A percentile compares a stretch with the other conserved stretches of the same genome.
phyloP scores from a whole-genome alignment of 2,888 invertebrate genomes.

The Protodeltote pygarga region DNA sequence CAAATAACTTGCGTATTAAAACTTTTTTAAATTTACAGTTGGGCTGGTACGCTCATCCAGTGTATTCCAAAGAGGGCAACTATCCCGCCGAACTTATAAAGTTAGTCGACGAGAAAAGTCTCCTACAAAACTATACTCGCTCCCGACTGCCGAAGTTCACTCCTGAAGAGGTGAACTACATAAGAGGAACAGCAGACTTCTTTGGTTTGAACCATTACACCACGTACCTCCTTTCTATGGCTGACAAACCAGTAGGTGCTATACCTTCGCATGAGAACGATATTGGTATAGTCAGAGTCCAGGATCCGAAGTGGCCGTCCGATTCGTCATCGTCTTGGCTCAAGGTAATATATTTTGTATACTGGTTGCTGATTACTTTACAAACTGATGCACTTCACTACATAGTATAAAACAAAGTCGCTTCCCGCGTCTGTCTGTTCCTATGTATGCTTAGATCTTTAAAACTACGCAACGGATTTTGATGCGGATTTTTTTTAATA shows the following conservation, averaged over 20 bases:
- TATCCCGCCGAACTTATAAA: conserved; percentile 86
- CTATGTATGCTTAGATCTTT: too few relatives aligned
- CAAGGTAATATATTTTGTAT: too few relatives aligned
- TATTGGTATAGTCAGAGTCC: conserved; percentile 85
- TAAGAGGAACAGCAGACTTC: conserved; percentile 81
- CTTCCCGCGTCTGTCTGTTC: too few relatives aligned
- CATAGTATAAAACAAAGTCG: too few relatives aligned
- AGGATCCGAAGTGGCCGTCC: conserved; percentile 88
- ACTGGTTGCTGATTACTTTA: too few relatives aligned
- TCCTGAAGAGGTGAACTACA: conserved; percentile 77
- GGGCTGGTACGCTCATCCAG: conserved; percentile 86
- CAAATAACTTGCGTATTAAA: background rate
- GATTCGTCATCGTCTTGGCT: conserved; percentile 88
- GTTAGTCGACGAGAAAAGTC: conserved; percentile 84
- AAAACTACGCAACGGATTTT: too few relatives aligned
- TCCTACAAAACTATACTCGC: conserved; percentile 82
- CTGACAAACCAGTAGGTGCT: conserved; percentile 74
- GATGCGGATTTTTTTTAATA: too few relatives aligned
- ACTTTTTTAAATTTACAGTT: conserved; percentile 59
- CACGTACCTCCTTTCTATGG: conserved; percentile 78
- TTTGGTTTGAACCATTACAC: conserved; percentile 84
- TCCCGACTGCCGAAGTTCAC: conserved; percentile 87
- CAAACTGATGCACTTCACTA: too few relatives aligned
- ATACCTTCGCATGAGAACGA: conserved; percentile 88
- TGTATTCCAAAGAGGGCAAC: conserved; percentile 85